Base-by-base conservation (phyloP, 2,113 vertebrate species). In the Coreoperca whiteheadi region DNA sequence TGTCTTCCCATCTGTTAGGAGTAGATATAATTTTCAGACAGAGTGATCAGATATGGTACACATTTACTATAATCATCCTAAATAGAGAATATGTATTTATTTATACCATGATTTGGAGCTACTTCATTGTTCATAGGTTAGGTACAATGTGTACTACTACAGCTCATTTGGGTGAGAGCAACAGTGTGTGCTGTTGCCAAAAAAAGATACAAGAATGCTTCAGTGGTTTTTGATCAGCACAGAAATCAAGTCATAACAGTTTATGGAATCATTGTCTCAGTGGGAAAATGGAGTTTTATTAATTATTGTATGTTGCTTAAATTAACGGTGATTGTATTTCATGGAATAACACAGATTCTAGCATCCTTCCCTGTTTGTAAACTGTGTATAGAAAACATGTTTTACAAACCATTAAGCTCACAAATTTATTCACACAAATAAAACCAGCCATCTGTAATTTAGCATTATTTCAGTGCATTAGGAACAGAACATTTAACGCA, bases 1-100 rank as follows among this genome's bases (percentile, higher is more conserved):
- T 87, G 87, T 86, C 91, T 94, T 91, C 92, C 95, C 95, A 96
- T 96, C 95, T 96, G 95, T 93, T 94, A 93, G 89, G 85, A 93
- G 80, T 66, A 92, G 92, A 96, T 94, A 94, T 90, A 53, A 95
- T 94, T 93, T 91, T 92, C 78, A 88, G 87, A 91, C 88, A 85
- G 87, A 92, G 88, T 90, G 89, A 91, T 94, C 92, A 89, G 88
- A 95, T 91, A 91, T 86, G 87, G 74, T 86, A 63, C 87, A 72
- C 76, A 91, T 93, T 94, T 92, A 65, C 71, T 71, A 85, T 92
- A 87, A 91, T 93, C 87, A 88, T 82, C 74, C 81, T 88, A 87
- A 89, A 93, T 85, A 48, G 82, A 78, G 74, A 71, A 88, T 86
- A 85, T 87, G 72, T 88, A 79, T 91, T 82, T 91, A 90, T 91